phyloP scores from a whole-genome alignment of 2,113 vertebrate genomes.

The Lagopus muta region DNA sequence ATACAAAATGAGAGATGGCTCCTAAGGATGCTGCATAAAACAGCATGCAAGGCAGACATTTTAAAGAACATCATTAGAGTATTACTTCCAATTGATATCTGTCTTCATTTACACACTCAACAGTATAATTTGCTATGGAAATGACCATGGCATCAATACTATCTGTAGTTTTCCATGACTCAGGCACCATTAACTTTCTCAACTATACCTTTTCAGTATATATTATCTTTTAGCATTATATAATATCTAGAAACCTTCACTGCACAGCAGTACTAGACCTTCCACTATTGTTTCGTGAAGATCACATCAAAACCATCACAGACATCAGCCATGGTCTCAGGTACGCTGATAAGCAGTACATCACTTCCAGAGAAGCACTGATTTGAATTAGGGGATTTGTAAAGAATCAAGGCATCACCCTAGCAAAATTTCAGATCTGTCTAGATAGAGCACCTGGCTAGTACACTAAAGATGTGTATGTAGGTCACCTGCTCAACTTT shows the following conservation, averaged over 20 bases:
- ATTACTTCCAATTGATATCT: not conserved
- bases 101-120: not conserved
- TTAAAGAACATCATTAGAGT: not conserved
- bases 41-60: not conserved
- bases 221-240: not conserved
- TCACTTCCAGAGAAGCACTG: not conserved
- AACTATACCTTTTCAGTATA: not conserved
- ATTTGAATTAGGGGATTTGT: not conserved
- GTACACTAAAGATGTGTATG: not conserved
- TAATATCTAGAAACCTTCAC: not conserved
- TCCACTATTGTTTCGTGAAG: not conserved
- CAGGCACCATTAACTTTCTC: not conserved
- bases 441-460: not conserved
- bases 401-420: not conserved
- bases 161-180: not conserved
- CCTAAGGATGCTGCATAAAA: not conserved
- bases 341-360: not conserved
- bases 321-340: not conserved
- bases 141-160: not conserved
- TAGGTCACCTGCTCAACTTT: not conserved
- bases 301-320: not conserved
- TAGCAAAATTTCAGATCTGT: not conserved
- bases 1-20: not conserved
- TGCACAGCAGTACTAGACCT: not conserved
- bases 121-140: not conserved